Percentiles rank a stretch among this genome's conserved stretches.
Conservation (phyloP, 92 coral and sea anemone genomes). For the Umimayanthus kanabou region DNA sequence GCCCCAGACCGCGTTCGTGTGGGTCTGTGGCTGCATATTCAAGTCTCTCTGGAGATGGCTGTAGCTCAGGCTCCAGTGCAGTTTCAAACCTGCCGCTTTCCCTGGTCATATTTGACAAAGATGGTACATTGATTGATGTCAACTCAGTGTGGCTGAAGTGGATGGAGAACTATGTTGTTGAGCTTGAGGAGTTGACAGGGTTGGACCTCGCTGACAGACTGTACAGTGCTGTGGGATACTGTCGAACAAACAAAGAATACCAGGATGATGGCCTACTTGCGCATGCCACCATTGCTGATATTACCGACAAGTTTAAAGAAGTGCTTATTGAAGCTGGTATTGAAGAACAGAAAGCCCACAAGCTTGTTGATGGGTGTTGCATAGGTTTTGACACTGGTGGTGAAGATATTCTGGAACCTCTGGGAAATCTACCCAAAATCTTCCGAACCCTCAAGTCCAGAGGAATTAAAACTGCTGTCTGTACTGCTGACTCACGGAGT, state of each 20-base stretch:
- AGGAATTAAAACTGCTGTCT: constrained; percentile 89
- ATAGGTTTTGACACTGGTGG: constrained; percentile 77
- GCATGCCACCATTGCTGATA: constrained; percentile 88
- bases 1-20: constrained; percentile 23
- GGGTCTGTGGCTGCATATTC: constrained; percentile 65
- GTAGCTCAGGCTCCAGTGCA: constrained; percentile 48
- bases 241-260: constrained; percentile 69
- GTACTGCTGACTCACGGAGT: constrained; percentile 86
- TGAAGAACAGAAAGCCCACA: constrained; percentile 51
- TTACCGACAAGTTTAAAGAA: constrained; percentile 74
- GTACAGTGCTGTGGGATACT: constrained; percentile 86
- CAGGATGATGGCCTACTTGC: constrained; percentile 87
- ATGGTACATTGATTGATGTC: constrained; percentile 92
- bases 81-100: constrained; percentile 59
- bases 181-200: constrained; percentile 80
- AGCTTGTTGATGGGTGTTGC: constrained; percentile 77
- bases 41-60: constrained; percentile 76
- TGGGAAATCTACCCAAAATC: constrained; percentile 78
- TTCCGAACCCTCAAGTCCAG: constrained; percentile 73
- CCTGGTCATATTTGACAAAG: constrained; percentile 93
- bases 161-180: constrained; percentile 77
- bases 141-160: constrained; percentile 95
- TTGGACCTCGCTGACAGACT: constrained; percentile 71
- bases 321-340: constrained; percentile 81
- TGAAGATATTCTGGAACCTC: constrained; percentile 69